Evolutionary conservation across 2,888 invertebrate species (phyloP).

Genomic region (Agrochola litura): DNA sequence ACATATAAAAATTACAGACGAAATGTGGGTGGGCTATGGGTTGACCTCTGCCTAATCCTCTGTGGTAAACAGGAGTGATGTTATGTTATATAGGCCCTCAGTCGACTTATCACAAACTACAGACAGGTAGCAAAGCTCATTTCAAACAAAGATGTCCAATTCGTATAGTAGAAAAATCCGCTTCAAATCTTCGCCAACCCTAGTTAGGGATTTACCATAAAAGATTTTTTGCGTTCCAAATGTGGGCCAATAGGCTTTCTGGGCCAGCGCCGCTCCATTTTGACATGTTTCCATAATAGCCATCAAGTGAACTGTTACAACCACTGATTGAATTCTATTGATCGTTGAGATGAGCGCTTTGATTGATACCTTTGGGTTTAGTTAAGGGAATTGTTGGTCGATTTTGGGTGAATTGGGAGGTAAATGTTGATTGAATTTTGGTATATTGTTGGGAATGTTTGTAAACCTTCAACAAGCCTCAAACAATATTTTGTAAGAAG

Average conservation of each 20-base stretch:
- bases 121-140: not conserved
- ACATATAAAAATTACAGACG: not conserved
- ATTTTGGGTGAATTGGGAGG: not conserved
- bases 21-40: not conserved
- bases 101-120: not conserved
- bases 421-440: not conserved
- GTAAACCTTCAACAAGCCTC: not conserved
- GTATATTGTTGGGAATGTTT: not conserved
- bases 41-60: not conserved
- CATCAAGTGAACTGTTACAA: conserved; percentile 47
- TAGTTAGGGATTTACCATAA: conserved; percentile 39
- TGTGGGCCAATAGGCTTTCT: conserved; percentile 44
- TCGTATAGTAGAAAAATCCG: not conserved
- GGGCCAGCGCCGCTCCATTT: conserved; percentile 28
- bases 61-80: not conserved
- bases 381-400: conserved; percentile 1
- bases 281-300: conserved; percentile 40
- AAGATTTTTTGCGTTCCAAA: conserved; percentile 43
- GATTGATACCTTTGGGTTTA: conserved; percentile 22
- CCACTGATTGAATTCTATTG: conserved; percentile 49
- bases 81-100: not conserved
- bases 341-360: conserved; percentile 34
- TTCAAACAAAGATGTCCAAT: not conserved
- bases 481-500: too few species aligned
- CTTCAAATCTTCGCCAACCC: conserved; percentile 33